A percentile compares a stretch with the other conserved stretches of the same genome.
These are phyloP conservation scores for Eremobia ochroleuca DNA, from an alignment of 2,888 invertebrate genomes.

Conservation along the genomic window DNA sequence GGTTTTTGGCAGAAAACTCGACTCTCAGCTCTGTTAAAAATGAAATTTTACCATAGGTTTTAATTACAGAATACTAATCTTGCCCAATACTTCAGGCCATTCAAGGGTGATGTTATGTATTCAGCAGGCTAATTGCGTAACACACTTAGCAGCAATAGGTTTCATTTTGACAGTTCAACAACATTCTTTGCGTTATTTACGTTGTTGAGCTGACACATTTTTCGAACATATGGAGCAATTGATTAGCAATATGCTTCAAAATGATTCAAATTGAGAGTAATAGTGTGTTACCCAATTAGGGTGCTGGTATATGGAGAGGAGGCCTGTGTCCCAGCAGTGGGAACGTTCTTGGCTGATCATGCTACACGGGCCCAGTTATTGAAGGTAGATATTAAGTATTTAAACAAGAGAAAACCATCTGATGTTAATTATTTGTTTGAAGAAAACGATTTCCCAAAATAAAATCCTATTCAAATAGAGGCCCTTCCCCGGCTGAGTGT, in stretches of 20 bases:
- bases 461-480: conserved; percentile 37
- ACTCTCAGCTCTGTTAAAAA: not conserved
- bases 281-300: too few relatives aligned
- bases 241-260: too few relatives aligned
- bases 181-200: too few relatives aligned
- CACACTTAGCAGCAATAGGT: too few relatives aligned
- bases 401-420: not conserved
- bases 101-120: not conserved
- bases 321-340: not conserved
- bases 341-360: not conserved
- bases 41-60: not conserved
- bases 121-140: too few relatives aligned
- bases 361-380: not conserved
- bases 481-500: conserved; percentile 4
- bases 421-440: conserved; percentile 27
- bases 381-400: not conserved
- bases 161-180: too few relatives aligned
- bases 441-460: conserved; percentile 17
- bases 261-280: too few relatives aligned
- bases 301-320: too few relatives aligned
- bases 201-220: too few relatives aligned
- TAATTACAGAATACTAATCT: not conserved
- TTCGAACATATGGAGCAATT: too few relatives aligned
- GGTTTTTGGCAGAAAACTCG: not conserved
- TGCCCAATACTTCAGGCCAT: not conserved